Conservation (phyloP, 2,797 vertebrate species). For the Characodon lateralis region DNA sequence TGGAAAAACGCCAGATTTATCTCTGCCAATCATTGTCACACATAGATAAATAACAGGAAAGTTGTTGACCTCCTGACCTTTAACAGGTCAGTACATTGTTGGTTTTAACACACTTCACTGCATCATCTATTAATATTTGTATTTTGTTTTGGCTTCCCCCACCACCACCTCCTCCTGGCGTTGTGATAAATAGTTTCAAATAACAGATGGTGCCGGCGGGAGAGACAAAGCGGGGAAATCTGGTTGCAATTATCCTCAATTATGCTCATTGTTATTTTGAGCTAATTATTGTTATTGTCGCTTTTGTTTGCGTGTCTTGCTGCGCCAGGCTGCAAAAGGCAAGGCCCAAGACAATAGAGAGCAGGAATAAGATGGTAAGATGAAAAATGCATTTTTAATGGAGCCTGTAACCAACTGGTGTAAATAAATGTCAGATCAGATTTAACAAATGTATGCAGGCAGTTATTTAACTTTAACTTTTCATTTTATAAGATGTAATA, state of each 20-base stretch:
- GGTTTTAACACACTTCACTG: constrained; percentile 23
- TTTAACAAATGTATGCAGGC: background rate
- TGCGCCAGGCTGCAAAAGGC: constrained; percentile 50
- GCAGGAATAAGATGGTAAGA: constrained; percentile 48
- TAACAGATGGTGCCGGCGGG: constrained; percentile 66
- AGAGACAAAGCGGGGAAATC: constrained; percentile 65
- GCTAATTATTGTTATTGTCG: constrained; percentile 82
- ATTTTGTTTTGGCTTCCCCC: constrained; percentile 48
- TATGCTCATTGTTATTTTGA: constrained; percentile 79
- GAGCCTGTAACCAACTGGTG: constrained; percentile 40
- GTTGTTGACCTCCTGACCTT: constrained; percentile 66
- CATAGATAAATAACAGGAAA: constrained; percentile 53
- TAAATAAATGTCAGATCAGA: constrained; percentile 48
- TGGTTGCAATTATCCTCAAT: constrained; percentile 76
- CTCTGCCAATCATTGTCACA: constrained; percentile 68
- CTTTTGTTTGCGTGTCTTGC: constrained; percentile 74
- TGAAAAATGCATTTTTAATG: constrained; percentile 62
- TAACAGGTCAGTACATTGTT: constrained; percentile 55
- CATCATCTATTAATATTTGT: constrained; percentile 65
- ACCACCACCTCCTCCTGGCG: constrained; percentile 20
- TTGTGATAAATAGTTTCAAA: constrained; percentile 64
- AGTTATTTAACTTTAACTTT: background rate
- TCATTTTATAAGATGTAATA: background rate
- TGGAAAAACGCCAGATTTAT: constrained; percentile 57
- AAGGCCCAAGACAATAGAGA: constrained; percentile 55